These are phyloP conservation scores for Xylophagus ater DNA, from an alignment of 2,888 invertebrate species.

Conservation along the genomic window DNA sequence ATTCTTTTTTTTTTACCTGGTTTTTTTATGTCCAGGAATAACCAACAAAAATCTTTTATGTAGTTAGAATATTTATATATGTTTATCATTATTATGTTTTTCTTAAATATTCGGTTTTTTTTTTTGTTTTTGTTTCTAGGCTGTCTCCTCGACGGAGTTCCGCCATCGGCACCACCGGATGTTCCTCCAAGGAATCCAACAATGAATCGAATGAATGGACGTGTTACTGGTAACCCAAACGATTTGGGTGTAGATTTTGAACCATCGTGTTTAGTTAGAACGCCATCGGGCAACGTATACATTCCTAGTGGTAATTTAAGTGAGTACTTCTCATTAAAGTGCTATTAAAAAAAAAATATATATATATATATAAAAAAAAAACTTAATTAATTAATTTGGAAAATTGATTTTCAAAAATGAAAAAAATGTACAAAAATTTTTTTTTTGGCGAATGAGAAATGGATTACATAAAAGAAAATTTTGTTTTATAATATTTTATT, in stretches of 20 bases:
- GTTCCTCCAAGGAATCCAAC: slow-evolving; percentile 84
- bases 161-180: slow-evolving; percentile 64
- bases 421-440: too few species aligned
- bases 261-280: slow-evolving; percentile 81
- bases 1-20: too few species aligned
- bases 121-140: slow-evolving; percentile 48
- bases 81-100: too few species aligned
- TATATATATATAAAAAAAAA: slow-evolving; percentile 12
- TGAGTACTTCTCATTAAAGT: slow-evolving; percentile 33
- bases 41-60: too few species aligned
- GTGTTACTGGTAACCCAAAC: slow-evolving; percentile 70
- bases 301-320: slow-evolving; percentile 71
- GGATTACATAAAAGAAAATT: too few species aligned
- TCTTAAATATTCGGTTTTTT: too few species aligned
- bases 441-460: too few species aligned
- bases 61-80: too few species aligned
- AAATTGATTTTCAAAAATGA: too few species aligned
- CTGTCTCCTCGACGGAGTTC: slow-evolving; percentile 74
- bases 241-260: slow-evolving; percentile 68
- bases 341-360: slow-evolving; percentile 7
- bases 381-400: background rate
- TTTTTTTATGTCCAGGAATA: too few species aligned
- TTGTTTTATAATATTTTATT: too few species aligned
- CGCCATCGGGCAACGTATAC: slow-evolving; percentile 87
- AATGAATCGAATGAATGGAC: slow-evolving; percentile 83